phyloP scores from a whole-genome alignment of 2,797 vertebrate species.

The Pipistrellus kuhlii region DNA sequence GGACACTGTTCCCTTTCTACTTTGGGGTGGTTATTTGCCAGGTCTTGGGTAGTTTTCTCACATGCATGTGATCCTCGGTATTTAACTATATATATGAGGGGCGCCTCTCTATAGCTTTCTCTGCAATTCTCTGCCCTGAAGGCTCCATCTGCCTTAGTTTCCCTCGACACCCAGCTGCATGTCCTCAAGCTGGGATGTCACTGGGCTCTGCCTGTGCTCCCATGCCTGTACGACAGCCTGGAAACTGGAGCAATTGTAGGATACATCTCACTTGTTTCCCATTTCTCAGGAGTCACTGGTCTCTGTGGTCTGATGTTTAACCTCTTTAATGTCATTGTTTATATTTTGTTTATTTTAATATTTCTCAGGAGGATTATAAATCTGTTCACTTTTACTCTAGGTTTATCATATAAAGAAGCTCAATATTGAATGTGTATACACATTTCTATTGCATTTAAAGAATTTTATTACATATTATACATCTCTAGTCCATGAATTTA shows the following conservation, averaged over 20 bases:
- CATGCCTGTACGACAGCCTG: background rate
- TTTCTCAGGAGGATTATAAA: background rate
- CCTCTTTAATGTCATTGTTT: background rate
- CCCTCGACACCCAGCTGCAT: background rate
- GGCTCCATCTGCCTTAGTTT: background rate
- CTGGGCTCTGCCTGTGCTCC: background rate
- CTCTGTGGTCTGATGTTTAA: constrained; percentile 4
- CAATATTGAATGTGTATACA: background rate
- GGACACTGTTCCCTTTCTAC: background rate
- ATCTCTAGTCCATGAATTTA: constrained; percentile 20
- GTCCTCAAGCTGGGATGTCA: background rate
- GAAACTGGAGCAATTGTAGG: background rate
- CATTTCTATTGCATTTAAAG: background rate
- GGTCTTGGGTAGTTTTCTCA: background rate
- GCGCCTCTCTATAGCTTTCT: background rate
- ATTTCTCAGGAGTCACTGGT: background rate
- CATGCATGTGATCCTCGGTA: background rate
- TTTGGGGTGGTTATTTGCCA: background rate
- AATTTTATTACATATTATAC: constrained; percentile 2
- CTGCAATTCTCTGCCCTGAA: background rate
- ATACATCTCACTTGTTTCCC: background rate
- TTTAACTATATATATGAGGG: background rate
- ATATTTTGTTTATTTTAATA: constrained; percentile 18
- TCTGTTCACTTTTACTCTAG: background rate
- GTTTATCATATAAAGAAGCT: background rate